Conservation (phyloP, 2,113 vertebrate genomes). For the Prionailurus bengalensis region DNA sequence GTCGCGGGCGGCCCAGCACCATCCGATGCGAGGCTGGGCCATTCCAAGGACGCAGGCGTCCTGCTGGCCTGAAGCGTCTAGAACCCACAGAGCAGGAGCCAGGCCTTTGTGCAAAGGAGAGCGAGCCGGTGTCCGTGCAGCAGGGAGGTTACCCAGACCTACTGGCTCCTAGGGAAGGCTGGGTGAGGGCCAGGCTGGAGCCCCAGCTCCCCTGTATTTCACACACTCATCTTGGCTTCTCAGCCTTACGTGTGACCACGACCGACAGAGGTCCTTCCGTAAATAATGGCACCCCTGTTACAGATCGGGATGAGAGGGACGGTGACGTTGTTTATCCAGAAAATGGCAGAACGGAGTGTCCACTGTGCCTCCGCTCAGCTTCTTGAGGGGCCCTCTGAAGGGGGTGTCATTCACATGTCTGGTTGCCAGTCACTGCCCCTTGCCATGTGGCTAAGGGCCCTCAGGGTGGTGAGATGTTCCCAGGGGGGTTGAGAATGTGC, state of each 20-base stretch:
- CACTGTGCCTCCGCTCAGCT: not conserved
- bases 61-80: not conserved
- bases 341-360: not conserved
- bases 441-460: not conserved
- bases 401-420: not conserved
- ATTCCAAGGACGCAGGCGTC: not conserved
- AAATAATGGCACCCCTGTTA: not conserved
- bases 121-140: rapidly evolving
- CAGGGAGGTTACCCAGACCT: not conserved
- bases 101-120: not conserved
- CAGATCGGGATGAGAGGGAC: no score
- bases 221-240: not conserved
- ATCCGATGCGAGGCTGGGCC: not conserved
- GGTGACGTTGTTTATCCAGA: not conserved
- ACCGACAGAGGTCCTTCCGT: not conserved
- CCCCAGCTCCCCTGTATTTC: rapidly evolving
- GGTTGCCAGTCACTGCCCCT: not conserved
- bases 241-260: not conserved
- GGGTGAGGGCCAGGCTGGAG: not conserved
- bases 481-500: not conserved
- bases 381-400: not conserved
- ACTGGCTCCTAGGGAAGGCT: not conserved
- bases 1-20: not conserved
- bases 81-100: not conserved
- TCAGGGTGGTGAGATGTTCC: not conserved